Base-by-base conservation (phyloP, 2,113 vertebrate species). In the Oncorhynchus masou region DNA sequence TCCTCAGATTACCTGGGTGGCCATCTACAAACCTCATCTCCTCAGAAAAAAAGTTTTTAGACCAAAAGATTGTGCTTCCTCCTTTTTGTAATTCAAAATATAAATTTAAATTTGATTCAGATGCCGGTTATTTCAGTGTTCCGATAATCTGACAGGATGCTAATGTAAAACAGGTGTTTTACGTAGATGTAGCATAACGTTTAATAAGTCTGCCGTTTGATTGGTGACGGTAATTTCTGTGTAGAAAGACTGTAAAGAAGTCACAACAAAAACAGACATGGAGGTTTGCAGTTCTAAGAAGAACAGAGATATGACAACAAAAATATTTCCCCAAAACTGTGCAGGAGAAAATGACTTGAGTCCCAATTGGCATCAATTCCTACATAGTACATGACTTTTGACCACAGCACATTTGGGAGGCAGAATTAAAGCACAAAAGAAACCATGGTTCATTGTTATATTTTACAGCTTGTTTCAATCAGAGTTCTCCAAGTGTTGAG, bases 191-290 rank as follows among this genome's bases (percentile, higher is more conserved):
- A 81, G 83, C 81, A 84, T 83, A 84, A 85, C 88, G 91, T 88
- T 1, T 15, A 51, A 51, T 51, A 51, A 51, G 13, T 12, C 4
- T 4, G 1, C 88, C 91, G 88, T 91, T 87, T 94, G 86, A 93
- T 94, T 92, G 85, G 89, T 87, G 86, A 86, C 87, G 88, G 88
- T 88, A 88, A 92, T 90, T 91, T 74, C 62, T 87, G 79, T n/a
- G 87, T 89, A 27, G 76, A 84, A 69, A 83, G 87, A 79, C 80
- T 51, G 2, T 16, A 72, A 27, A 3, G 27, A 85, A 90, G 84
- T 85, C 81, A 86, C 87, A 77, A 83, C n/a, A 92, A 27, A 27
- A 3, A 87, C 90, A 93, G 92, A 92, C 91, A 91, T 90, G 80
- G 74, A 1, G 70, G 67, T 39, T 39, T 39, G 34, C 6, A 39